phyloP scores from a whole-genome alignment of 1,140 invertebrate species.

The Manduca sexta region DNA sequence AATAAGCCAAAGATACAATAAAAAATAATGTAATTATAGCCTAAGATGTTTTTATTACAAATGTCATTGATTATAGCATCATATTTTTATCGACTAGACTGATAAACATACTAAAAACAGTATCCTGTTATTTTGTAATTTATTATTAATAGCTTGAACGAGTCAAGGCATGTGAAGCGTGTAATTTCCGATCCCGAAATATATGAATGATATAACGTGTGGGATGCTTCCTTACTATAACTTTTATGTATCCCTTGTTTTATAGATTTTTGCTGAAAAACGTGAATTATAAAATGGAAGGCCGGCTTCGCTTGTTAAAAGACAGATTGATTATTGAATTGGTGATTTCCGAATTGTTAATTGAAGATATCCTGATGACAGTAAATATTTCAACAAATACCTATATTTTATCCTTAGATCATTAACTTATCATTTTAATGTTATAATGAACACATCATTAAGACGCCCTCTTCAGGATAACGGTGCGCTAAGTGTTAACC shows the following conservation, averaged over 20 bases:
- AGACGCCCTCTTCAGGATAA: no score
- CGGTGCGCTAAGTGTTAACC: no score
- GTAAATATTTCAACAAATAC: background rate
- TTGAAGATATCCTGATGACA: slow-evolving; percentile 13
- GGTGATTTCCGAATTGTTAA: slow-evolving; percentile 30
- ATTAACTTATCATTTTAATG: no score
- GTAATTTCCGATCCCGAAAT: background rate
- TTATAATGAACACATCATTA: no score
- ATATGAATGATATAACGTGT: slow-evolving; percentile 1
- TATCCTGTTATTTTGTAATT: background rate
- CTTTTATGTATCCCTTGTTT: slow-evolving; percentile 6
- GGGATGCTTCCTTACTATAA: slow-evolving; percentile 2
- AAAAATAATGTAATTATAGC: no score
- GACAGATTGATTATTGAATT: slow-evolving; percentile 35
- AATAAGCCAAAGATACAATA: no score
- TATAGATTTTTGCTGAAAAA: slow-evolving; percentile 46
- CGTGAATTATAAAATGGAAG: slow-evolving; percentile 43
- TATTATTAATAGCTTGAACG: background rate
- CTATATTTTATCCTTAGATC: background rate
- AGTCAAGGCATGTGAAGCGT: background rate
- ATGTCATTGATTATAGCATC: no score
- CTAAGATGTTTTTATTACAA: no score
- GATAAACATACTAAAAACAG: background rate
- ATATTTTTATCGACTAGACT: background rate
- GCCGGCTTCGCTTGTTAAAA: slow-evolving; percentile 35